phyloP scores from a whole-genome alignment of 2,113 vertebrate genomes.

The Tringa solitaria region DNA sequence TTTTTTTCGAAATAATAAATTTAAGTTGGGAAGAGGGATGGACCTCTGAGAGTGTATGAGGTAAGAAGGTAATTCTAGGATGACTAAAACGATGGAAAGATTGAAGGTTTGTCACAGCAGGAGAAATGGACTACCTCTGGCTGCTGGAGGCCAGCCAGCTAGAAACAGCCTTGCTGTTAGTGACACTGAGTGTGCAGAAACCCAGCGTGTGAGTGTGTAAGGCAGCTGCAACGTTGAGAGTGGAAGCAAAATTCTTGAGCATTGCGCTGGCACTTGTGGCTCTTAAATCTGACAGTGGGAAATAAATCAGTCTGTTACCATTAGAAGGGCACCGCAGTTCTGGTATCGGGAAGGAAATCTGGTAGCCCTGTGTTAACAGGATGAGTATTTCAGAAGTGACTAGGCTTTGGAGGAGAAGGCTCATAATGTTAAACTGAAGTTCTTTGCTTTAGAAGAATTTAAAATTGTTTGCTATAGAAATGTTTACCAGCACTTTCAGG shows the following conservation, averaged over 20 bases:
- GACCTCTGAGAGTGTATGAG: not conserved
- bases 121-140: not conserved
- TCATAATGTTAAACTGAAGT: not conserved
- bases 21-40: not conserved
- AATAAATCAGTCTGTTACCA: not conserved
- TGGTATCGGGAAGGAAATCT: not conserved
- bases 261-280: not conserved
- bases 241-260: not conserved
- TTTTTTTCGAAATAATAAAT: not conserved
- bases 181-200: not conserved
- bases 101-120: not conserved
- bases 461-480: not conserved
- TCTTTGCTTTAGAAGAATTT: not conserved
- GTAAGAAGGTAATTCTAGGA: not conserved
- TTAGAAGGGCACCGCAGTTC: not conserved
- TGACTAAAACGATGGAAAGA: rapidly evolving
- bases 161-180: not conserved
- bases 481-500: rapidly evolving
- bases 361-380: not conserved
- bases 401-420: not conserved
- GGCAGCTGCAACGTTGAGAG: rapidly evolving
- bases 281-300: not conserved
- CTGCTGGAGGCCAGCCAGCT: not conserved
- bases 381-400: not conserved
- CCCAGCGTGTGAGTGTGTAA: not conserved